These are phyloP conservation scores for Schizopygopsis malacanthus DNA, from an alignment of 2,797 vertebrate species.

Conservation along the genomic window DNA sequence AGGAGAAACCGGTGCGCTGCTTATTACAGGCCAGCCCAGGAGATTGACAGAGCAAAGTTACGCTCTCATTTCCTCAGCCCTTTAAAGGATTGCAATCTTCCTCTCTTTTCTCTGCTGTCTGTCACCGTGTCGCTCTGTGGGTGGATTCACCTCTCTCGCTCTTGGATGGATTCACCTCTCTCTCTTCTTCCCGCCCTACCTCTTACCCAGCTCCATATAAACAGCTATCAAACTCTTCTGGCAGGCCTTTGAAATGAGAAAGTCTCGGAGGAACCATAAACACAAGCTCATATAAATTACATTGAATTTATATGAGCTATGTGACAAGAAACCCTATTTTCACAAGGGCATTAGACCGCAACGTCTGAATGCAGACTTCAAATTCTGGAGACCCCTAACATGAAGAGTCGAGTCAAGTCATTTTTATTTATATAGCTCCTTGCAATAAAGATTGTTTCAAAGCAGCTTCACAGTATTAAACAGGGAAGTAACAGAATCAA, in stretches of 20 bases:
- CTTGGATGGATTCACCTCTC: constrained; percentile 47
- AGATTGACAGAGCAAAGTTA: constrained; percentile 58
- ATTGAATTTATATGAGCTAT: constrained; percentile 60
- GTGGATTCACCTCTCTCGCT: constrained; percentile 13
- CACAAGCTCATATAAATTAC: constrained; percentile 58
- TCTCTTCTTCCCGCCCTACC: constrained; percentile 41
- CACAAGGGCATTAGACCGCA: constrained; percentile 24
- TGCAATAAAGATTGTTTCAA: neutral
- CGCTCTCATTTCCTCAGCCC: constrained; percentile 55
- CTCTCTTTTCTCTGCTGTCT: constrained; percentile 56
- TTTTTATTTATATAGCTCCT: neutral
- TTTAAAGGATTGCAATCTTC: constrained; percentile 59
- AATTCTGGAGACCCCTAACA: neutral
- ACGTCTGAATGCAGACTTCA: neutral
- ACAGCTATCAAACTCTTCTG: constrained; percentile 67
- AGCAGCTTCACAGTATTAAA: neutral
- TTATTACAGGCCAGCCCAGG: constrained; percentile 50
- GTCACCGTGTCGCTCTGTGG: constrained; percentile 52
- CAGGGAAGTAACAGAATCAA: neutral
- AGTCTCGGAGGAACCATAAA: constrained; percentile 56
- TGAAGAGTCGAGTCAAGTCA: neutral
- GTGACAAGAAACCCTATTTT: constrained; percentile 52
- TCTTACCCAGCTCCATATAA: constrained; percentile 56
- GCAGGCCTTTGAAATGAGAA: constrained; percentile 60
- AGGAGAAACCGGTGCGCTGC: constrained; percentile 50